These are phyloP conservation scores for Eremophila alpestris DNA, from an alignment of 2,797 vertebrate species.

Conservation along the genomic window DNA sequence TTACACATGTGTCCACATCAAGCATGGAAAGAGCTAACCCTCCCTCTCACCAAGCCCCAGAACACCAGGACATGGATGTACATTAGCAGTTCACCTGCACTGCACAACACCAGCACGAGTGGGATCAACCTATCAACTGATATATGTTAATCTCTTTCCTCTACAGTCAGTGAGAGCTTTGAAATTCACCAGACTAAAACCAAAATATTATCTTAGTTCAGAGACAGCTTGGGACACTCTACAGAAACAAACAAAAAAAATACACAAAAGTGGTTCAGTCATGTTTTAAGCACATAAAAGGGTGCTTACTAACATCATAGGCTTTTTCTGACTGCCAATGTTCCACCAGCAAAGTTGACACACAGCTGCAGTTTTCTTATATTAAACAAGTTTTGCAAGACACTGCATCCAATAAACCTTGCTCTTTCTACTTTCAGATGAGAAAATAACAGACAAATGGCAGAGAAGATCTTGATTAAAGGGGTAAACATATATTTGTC, in stretches of 20 bases:
- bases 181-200: neutral
- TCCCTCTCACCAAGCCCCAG: neutral
- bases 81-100: neutral
- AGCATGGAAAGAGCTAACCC: neutral
- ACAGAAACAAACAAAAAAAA: neutral
- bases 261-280: neutral
- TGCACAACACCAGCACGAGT: neutral
- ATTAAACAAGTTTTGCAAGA: neutral
- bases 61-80: accelerated
- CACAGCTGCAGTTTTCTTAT: neutral
- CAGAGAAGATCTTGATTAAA: neutral
- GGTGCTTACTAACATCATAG: neutral
- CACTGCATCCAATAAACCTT: neutral
- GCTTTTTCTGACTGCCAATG: neutral
- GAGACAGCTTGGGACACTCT: neutral
- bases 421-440: neutral
- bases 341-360: neutral
- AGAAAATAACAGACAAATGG: neutral
- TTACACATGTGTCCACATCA: neutral
- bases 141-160: neutral
- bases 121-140: neutral
- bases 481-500: neutral
- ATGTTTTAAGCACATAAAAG: neutral
- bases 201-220: neutral
- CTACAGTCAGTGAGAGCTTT: neutral